These are phyloP conservation scores for Columba guinea DNA, from an alignment of 2,797 vertebrate genomes.

Conservation along the genomic window DNA sequence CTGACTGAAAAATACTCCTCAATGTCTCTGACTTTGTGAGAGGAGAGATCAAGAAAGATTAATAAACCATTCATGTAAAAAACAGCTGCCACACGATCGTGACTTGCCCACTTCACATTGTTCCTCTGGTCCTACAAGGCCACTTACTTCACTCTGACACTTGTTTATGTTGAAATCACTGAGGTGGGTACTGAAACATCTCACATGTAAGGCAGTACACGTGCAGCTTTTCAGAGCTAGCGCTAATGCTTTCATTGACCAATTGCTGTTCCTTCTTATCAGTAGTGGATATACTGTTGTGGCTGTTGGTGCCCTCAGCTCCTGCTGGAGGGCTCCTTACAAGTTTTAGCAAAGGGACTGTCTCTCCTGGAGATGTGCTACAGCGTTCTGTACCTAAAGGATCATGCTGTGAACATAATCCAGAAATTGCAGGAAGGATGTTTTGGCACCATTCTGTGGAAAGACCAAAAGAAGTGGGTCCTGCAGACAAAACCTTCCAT, in stretches of 20 bases:
- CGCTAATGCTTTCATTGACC: background rate
- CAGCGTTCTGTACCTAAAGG: background rate
- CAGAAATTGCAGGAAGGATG: background rate
- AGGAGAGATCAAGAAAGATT: background rate
- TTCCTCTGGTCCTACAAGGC: background rate
- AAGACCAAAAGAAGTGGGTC: background rate
- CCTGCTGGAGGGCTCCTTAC: background rate
- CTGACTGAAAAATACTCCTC: background rate
- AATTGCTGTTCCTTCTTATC: background rate
- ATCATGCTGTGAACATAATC: background rate
- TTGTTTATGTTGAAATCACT: background rate
- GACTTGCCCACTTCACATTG: background rate
- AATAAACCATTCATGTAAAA: background rate
- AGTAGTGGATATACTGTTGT: background rate
- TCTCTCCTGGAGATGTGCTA: background rate
- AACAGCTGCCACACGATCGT: background rate
- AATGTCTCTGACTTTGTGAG: background rate
- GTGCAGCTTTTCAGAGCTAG: background rate
- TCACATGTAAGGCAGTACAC: background rate
- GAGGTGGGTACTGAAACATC: background rate
- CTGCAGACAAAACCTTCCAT: background rate
- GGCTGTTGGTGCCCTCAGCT: background rate
- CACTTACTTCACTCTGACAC: background rate
- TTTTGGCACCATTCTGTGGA: background rate
- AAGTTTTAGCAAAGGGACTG: background rate